These are phyloP conservation scores for Nautilus pompilius DNA, from an alignment of 1,140 invertebrate species.

Conservation along the genomic window DNA sequence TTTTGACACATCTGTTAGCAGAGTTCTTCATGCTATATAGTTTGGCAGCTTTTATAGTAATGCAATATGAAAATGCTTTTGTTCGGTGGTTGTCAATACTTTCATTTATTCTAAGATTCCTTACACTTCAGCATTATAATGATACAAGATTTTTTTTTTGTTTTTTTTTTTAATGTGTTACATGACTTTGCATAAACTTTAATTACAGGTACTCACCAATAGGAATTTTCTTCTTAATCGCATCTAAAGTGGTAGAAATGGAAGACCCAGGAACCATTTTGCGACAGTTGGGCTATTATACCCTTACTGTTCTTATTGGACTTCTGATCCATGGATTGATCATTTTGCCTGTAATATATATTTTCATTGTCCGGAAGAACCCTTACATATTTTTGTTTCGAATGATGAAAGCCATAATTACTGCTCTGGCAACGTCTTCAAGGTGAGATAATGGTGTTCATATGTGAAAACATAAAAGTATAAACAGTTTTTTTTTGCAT, in stretches of 20 bases:
- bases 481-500: not conserved
- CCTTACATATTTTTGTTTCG: slow-evolving; percentile 38
- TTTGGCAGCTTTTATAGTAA: no score
- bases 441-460: slow-evolving; percentile 34
- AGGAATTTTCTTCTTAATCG: slow-evolving; percentile 86
- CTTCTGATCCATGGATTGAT: slow-evolving; percentile 49
- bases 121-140: not conserved
- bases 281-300: slow-evolving; percentile 43
- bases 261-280: slow-evolving; percentile 59
- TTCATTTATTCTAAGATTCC: not conserved
- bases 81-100: no score
- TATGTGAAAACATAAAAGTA: not conserved
- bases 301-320: slow-evolving; percentile 45
- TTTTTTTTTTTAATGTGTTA: not conserved
- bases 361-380: slow-evolving; percentile 45
- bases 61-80: not conserved
- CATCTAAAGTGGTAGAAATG: slow-evolving; percentile 84
- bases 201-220: slow-evolving; percentile 75
- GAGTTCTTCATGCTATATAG: no score
- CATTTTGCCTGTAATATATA: slow-evolving; percentile 46
- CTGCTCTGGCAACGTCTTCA: slow-evolving; percentile 51
- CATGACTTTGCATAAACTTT: slow-evolving; percentile 8
- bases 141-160: no score
- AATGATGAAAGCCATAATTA: slow-evolving; percentile 46
- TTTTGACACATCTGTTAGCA: no score